Base-by-base conservation (phyloP, 2,113 vertebrate species). In the Ophthalmotilapia sp. region DNA sequence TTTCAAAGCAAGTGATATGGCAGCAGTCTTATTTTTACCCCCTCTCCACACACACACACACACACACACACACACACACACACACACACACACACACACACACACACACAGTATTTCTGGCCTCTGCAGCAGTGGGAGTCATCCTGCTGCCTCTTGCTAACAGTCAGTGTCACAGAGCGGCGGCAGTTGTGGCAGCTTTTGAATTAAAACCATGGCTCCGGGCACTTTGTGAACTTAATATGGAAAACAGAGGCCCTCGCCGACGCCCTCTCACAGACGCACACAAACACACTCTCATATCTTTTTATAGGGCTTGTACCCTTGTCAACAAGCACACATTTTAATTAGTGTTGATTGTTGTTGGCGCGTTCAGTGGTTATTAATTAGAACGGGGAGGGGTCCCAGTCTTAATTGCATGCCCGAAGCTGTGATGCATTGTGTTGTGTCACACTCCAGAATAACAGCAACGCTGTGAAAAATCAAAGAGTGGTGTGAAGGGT, bases 271-370 rank as follows among this genome's bases (percentile, higher is more conserved):
- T 54, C 54, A 65, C 62, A 81, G 82, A 70, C 85, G 26, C 85
- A 81, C 88, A 92, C 87, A 81, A 65, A 70, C 83, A 73, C 93
- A 93, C 90, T 91, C 92, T 93, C 94, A 93, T 92, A 95, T 94
- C 93, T 96, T 96, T 96, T 95, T 95, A 97, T 97, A 97, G 97
- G 96, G 93, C 96, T 95, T 95, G 95, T 95, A 96, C 96, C 95
- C 95, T 97, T 97, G 97, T 97, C 96, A 96, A 97, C 97, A 97
- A 96, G 96, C 96, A 95, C 96, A 96, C 97, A 96, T 97, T 95
- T 97, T 97, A 98, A 98, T 98, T 98, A 98, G 97, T 97, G 97
- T 96, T 97, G 97, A 98, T 98, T 97, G 97, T 97, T 97, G 96
- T 97, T 97, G 91, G 91, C 91, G 56, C 97, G 96, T 98, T 98